Percentiles rank a stretch among this genome's conserved stretches.
phyloP scores from a whole-genome alignment of 1,140 invertebrate species.

The Pseudomyrmex cubaensis region DNA sequence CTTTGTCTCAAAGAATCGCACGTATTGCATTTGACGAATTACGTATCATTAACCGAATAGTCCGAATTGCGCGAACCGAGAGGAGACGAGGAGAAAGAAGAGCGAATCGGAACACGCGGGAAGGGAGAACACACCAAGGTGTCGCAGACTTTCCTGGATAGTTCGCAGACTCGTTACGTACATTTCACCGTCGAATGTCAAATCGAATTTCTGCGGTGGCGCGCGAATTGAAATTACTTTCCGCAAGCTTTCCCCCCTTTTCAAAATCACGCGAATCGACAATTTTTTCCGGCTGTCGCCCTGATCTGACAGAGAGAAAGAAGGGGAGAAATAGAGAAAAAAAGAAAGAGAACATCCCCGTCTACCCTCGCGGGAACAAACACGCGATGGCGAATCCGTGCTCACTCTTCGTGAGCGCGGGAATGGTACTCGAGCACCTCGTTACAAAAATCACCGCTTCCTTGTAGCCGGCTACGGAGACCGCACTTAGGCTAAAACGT shows the following conservation, averaged over 20 bases:
- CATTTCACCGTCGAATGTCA: slow-evolving; percentile 71
- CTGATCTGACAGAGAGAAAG: not conserved
- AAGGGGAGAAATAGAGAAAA: not conserved
- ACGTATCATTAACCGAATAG: slow-evolving; percentile 63
- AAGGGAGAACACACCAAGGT: not conserved
- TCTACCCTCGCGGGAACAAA: slow-evolving; percentile 6
- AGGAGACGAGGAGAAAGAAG: not conserved
- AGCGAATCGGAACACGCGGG: too few relatives aligned
- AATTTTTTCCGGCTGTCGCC: slow-evolving; percentile 39
- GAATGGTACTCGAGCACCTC: slow-evolving; percentile 40
- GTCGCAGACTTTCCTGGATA: slow-evolving; percentile 47
- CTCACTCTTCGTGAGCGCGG: slow-evolving; percentile 29
- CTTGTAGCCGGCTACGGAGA: slow-evolving; percentile 6
- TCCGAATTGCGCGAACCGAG: slow-evolving; percentile 31
- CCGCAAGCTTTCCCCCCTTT: slow-evolving; percentile 41
- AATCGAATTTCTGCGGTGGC: slow-evolving; percentile 73
- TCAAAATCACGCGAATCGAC: slow-evolving; percentile 28
- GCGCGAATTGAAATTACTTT: slow-evolving; percentile 72
- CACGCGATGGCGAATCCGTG: slow-evolving; percentile 45
- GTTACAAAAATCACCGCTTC: slow-evolving; percentile 52
- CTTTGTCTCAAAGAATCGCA: not conserved
- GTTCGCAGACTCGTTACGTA: slow-evolving; percentile 72
- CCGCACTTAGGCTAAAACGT: slow-evolving; percentile 43
- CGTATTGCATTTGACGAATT: slow-evolving; percentile 70
- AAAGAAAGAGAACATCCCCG: not conserved